Percentiles rank a stretch among this genome's conserved stretches.
Conservation (phyloP, 2,888 invertebrate genomes). For the Onthophagus sagittarius region DNA sequence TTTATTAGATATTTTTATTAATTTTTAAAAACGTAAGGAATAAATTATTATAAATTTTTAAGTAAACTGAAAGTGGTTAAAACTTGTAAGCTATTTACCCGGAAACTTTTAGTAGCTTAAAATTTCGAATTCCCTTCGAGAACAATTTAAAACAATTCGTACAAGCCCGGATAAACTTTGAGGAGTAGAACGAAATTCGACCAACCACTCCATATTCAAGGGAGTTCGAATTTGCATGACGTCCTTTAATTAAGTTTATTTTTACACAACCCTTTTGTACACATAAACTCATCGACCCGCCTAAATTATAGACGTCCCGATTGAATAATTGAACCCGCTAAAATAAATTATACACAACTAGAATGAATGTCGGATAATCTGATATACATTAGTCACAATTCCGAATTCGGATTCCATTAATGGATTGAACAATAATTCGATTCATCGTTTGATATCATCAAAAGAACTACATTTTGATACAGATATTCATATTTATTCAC, state of each 20-base stretch:
- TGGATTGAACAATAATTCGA: too few species aligned
- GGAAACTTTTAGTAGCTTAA: background rate
- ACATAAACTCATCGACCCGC: background rate
- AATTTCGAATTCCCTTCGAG: background rate
- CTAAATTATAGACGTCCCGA: too few species aligned
- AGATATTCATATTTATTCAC: too few species aligned
- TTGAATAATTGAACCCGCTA: background rate
- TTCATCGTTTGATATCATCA: too few species aligned
- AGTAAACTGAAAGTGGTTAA: too few species aligned
- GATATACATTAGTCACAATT: too few species aligned
- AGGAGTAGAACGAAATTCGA: background rate
- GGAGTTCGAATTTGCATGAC: background rate
- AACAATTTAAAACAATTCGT: background rate
- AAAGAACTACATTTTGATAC: too few species aligned
- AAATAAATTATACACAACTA: background rate
- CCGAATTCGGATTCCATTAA: too few species aligned
- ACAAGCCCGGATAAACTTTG: background rate
- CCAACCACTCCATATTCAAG: background rate
- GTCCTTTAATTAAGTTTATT: background rate
- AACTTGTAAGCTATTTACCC: too few species aligned
- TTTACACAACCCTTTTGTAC: background rate
- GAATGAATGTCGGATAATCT: too few species aligned
- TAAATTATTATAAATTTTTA: too few species aligned
- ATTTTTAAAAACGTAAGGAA: too few species aligned
- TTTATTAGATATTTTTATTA: background rate